Base-by-base conservation (phyloP, 1,140 invertebrate species). In the Papilio xuthus region DNA sequence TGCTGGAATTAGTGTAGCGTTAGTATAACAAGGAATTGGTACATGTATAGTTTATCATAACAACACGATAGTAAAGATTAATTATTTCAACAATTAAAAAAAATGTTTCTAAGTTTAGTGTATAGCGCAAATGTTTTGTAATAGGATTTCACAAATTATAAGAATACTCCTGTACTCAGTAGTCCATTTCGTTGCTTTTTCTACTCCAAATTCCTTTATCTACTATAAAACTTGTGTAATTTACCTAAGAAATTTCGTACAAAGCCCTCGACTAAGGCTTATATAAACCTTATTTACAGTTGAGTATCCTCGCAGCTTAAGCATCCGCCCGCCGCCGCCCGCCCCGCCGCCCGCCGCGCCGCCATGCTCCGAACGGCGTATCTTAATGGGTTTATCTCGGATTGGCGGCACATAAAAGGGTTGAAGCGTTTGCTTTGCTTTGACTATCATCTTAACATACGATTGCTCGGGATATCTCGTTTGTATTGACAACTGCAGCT, bases 361-460 rank as follows among this genome's bases (percentile, higher is more conserved):
- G 53, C n/a, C 8, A 23, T 8, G 8, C 53, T 23, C n/a, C 53
- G 53, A 9, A n/a, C 28, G 8, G 28, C 71, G 37, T 23, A 73
- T 47, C 71, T 47, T 73, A 73, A 73, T 73, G 71, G 71, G 18
- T 50, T 73, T 73, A 44, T 44, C 71, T 44, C 20, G n/a, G 71
- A 73, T 47, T 47, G 71, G 71, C 71, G 18, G 20, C 70, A 23
- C 42, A 42, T 73, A 42, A 73, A 73, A 73, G 71, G 71, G 71
- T 47, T 73, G n/a, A 26, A 26, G 42, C 71, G 42, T 73, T 73
- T 53, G 50, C 50, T 53, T 53, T 53, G 50, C 50, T 53, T 53
- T 73, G 71, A 47, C 71, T 73, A 73, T 47, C 71, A 20, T 73
- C 37, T 44, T 73, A 47, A 73, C 71, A 18, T 44, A 73, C 71